Conservation (phyloP, 53 echinoderm and acorn worm genomes). For the Pentamera pediparva region DNA sequence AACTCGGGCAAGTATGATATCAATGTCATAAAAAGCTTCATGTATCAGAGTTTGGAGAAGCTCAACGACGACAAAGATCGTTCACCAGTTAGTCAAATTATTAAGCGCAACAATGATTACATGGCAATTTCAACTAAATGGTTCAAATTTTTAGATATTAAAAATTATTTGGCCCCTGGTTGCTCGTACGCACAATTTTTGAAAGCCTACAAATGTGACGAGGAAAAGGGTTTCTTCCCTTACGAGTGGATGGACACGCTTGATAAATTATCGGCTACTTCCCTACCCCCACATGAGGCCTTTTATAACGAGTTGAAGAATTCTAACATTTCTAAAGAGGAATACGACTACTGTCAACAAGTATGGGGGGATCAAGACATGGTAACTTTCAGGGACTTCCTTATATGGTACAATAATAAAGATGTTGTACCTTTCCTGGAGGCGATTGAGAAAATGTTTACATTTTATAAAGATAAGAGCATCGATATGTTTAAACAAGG, state of each 20-base stretch:
- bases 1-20: neutral
- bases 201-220: conserved; percentile 34
- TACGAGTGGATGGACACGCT: conserved; percentile 45
- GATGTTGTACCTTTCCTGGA: conserved; percentile 51
- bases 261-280: conserved; percentile 4
- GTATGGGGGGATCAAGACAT: conserved; percentile 30
- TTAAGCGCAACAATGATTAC: conserved; percentile 26
- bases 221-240: conserved; percentile 34
- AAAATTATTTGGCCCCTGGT: conserved; percentile 31
- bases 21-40: too few relatives aligned
- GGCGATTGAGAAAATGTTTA: conserved; percentile 49
- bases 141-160: conserved; percentile 33
- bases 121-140: conserved; percentile 11
- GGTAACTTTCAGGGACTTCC: conserved; percentile 25
- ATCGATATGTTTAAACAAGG: conserved; percentile 32
- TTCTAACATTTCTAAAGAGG: neutral
- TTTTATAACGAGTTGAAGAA: conserved; percentile 29
- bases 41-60: too few relatives aligned
- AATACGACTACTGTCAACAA: conserved; percentile 23
- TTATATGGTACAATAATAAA: conserved; percentile 47
- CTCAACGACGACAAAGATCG: too few relatives aligned
- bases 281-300: conserved; percentile 27
- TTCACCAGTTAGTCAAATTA: too few relatives aligned
- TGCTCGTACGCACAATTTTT: conserved; percentile 36
- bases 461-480: conserved; percentile 27